Conservation (phyloP, 2,113 vertebrate genomes). For the Pitta sordida region DNA sequence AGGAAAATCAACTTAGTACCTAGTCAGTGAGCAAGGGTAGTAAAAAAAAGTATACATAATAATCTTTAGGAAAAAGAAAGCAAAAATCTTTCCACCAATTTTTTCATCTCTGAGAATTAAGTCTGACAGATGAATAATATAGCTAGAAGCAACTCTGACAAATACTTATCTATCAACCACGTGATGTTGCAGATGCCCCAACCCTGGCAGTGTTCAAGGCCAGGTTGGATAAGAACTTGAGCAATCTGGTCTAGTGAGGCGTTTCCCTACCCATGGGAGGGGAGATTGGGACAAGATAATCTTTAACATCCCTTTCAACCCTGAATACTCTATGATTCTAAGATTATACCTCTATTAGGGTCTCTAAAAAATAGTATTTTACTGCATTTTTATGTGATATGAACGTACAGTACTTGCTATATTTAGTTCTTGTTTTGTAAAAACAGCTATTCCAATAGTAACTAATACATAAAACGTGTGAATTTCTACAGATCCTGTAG, state of each 20-base stretch:
- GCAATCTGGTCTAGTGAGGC: neutral
- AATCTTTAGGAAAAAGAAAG: fast-evolving
- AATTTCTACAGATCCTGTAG: neutral
- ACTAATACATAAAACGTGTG: neutral
- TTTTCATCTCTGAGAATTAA: neutral
- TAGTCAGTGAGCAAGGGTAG: neutral
- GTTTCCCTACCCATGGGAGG: neutral
- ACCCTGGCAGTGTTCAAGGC: neutral
- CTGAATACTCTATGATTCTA: neutral
- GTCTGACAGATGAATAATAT: neutral
- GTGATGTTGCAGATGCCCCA: neutral
- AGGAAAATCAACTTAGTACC: neutral
- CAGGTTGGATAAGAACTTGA: neutral
- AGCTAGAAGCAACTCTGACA: neutral
- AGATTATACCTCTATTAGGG: neutral
- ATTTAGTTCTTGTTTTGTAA: neutral
- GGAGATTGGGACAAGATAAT: neutral
- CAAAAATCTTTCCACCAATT: neutral
- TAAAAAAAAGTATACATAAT: neutral
- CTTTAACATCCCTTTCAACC: neutral
- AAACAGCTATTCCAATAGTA: neutral
- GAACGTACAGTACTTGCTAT: neutral
- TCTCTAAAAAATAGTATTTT: neutral
- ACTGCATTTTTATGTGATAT: neutral
- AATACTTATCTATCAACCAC: neutral